Evolutionary conservation across 2,888 invertebrate genomes (phyloP).

Genomic region (Schizotus pectinicornis): DNA sequence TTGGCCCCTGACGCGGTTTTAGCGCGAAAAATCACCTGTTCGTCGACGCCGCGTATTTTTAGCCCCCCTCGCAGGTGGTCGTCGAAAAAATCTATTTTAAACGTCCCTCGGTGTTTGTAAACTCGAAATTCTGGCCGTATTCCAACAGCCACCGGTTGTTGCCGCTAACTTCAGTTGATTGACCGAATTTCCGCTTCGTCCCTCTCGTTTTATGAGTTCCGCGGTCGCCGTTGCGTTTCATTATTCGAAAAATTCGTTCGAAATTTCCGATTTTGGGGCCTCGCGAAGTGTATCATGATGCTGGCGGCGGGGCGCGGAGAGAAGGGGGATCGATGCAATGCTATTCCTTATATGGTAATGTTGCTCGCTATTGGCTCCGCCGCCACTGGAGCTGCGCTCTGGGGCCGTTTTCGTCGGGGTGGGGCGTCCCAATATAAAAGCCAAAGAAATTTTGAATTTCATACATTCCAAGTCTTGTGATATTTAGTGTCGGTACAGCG

Average conservation of each 20-base stretch:
- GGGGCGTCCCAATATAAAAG: constrained; percentile 65
- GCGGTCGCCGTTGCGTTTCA: neutral
- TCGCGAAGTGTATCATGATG: constrained; percentile 46
- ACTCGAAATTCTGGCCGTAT: too few relatives aligned
- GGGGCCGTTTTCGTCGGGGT: constrained; percentile 58
- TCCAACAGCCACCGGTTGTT: too few relatives aligned
- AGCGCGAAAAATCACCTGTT: too few relatives aligned
- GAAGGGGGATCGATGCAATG: constrained; percentile 64
- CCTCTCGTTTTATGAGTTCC: neutral
- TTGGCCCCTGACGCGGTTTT: constrained; percentile 2
- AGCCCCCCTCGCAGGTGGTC: constrained; percentile 27
- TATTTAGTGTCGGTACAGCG: constrained; percentile 48
- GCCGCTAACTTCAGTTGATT: too few relatives aligned
- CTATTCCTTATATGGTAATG: constrained; percentile 83
- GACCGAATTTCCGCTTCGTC: too few relatives aligned
- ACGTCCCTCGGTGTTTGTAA: too few relatives aligned
- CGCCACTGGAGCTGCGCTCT: constrained; percentile 45
- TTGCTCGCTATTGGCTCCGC: constrained; percentile 70
- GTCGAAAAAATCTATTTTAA: constrained; percentile 17
- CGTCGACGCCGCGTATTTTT: constrained; percentile 1
- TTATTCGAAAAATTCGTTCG: neutral
- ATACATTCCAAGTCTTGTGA: constrained; percentile 54
- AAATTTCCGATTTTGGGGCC: constrained; percentile 9
- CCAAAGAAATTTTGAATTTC: constrained; percentile 45
- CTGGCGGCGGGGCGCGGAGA: constrained; percentile 37